Conservation (phyloP, 2,888 invertebrate species). For the Dicyrtoma fusca region DNA sequence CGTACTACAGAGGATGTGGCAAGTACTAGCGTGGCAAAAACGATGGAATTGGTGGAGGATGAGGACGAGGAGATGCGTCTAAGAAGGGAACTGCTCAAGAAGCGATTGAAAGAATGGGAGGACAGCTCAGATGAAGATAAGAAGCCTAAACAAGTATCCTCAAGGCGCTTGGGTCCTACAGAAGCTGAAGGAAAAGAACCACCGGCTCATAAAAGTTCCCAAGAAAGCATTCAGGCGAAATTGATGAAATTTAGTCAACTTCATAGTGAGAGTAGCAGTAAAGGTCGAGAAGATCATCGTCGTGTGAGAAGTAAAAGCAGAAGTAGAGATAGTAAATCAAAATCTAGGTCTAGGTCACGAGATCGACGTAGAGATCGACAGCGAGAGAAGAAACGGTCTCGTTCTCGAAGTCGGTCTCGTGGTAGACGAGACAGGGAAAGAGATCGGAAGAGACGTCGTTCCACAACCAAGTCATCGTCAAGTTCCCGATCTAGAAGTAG, state of each 20-base stretch:
- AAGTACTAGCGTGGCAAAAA: not conserved
- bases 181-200: not conserved
- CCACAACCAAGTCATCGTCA: not conserved
- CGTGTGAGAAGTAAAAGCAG: not conserved
- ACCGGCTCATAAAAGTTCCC: not conserved
- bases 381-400: constrained; percentile 16
- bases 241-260: constrained; percentile 19
- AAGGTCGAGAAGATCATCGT: not conserved
- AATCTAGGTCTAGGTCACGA: constrained; percentile 19
- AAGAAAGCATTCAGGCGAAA: constrained; percentile 10
- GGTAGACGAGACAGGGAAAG: constrained; percentile 8
- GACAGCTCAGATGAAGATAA: constrained; percentile 49
- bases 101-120: constrained; percentile 53
- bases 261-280: not conserved
- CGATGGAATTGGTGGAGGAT: constrained; percentile 31
- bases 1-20: not conserved
- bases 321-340: constrained; percentile 1
- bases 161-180: not conserved
- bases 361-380: constrained; percentile 15
- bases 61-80: constrained; percentile 51
- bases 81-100: constrained; percentile 49
- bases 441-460: not conserved
- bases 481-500: constrained; percentile 3
- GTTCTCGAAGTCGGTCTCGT: constrained; percentile 35
- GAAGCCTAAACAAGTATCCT: not conserved